Conservation (phyloP, 1,140 invertebrate species). For the Aphidius ervi region DNA sequence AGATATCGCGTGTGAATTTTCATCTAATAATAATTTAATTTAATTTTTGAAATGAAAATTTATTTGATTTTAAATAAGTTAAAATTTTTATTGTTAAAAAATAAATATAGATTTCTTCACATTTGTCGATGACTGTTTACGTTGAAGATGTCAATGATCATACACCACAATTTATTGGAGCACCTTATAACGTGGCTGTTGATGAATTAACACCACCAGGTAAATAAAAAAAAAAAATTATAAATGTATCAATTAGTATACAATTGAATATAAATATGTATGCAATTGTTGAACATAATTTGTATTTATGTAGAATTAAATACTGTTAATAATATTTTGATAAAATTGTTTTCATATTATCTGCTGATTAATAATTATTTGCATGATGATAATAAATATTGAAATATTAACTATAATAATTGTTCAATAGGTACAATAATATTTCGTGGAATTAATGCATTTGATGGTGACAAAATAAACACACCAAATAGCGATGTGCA, state of each 20-base stretch:
- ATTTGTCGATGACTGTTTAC: conserved; percentile 77
- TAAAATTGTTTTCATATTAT: no score
- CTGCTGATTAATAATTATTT: no score
- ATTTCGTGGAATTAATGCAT: conserved; percentile 73
- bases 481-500: conserved; percentile 86
- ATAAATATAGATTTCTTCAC: conserved; percentile 64
- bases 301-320: background rate
- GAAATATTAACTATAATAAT: no score
- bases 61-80: no score
- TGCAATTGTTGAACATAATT: background rate
- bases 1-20: no score
- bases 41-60: no score
- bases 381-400: no score
- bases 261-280: background rate
- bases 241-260: background rate
- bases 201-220: conserved; percentile 76
- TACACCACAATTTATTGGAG: conserved; percentile 66
- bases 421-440: conserved; percentile 66
- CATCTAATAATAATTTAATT: no score
- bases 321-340: no score
- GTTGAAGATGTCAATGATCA: conserved; percentile 84
- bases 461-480: conserved; percentile 80
- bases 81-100: conserved; percentile 10
- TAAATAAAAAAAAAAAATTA: conserved; percentile 41
- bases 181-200: conserved; percentile 72